Conservation (phyloP, 2,888 invertebrate species). For the Mamestra brassicae region DNA sequence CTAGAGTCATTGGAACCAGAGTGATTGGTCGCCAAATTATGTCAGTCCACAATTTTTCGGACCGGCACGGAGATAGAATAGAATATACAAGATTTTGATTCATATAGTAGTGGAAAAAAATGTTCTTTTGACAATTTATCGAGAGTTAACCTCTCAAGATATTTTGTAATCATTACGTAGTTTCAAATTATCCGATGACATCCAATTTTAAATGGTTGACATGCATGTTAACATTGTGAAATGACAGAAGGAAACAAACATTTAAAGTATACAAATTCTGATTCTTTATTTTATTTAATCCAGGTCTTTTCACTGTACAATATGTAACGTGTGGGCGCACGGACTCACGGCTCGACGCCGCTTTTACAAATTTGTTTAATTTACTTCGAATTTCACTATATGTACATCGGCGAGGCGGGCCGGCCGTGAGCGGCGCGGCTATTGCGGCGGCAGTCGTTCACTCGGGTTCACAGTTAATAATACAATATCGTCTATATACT, state of each 20-base stretch:
- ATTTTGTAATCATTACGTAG: too few species aligned
- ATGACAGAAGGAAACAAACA: conserved; percentile 71
- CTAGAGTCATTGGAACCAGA: too few species aligned
- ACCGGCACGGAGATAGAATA: too few species aligned
- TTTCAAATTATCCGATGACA: too few species aligned
- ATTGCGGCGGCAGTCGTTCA: conserved; percentile 48
- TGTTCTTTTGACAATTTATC: too few species aligned
- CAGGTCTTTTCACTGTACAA: conserved; percentile 81
- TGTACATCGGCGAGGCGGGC: conserved; percentile 76
- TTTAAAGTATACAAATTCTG: conserved; percentile 86
- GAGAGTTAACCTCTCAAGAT: too few species aligned
- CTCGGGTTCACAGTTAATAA: conserved; percentile 54
- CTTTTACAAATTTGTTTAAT: conserved; percentile 67
- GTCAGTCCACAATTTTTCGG: too few species aligned
- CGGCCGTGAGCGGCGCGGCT: conserved; percentile 69
- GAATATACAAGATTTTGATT: too few species aligned
- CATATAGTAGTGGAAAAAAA: too few species aligned
- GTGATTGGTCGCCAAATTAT: too few species aligned
- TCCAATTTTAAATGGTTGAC: background rate
- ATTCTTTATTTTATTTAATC: conserved; percentile 83
- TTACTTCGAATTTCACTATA: conserved; percentile 78
- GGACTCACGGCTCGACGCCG: conserved; percentile 68
- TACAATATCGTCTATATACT: conserved; percentile 53
- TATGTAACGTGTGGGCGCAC: conserved; percentile 62
- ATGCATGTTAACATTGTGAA: background rate